Conservation (phyloP, 2,113 vertebrate species). For the Apodemus speciosus region DNA sequence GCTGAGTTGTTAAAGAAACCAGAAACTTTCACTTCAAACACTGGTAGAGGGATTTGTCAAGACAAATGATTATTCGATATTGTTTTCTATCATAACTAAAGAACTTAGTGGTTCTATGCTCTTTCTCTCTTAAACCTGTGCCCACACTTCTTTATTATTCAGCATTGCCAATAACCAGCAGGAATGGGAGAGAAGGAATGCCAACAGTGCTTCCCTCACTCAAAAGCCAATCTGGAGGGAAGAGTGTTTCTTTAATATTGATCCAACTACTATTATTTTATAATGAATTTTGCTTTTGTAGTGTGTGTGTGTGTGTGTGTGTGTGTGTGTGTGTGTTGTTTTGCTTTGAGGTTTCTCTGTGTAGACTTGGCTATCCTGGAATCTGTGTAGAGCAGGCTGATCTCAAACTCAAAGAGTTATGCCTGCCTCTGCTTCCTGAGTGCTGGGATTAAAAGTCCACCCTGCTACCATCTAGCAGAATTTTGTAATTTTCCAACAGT, state of each 20-base stretch:
- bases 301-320: not conserved
- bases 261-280: not conserved
- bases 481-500: not conserved
- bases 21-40: too few relatives aligned
- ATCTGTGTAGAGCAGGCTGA: not conserved
- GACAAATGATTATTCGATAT: slow-evolving; percentile 19
- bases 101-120: not conserved
- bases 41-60: slow-evolving; percentile 6
- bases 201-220: too few relatives aligned
- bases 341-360: not conserved
- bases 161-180: not conserved
- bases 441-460: not conserved
- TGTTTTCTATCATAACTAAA: not conserved
- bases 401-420: not conserved
- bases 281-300: not conserved
- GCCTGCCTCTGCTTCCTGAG: not conserved
- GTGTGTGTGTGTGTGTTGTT: not conserved
- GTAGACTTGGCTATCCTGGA: not conserved
- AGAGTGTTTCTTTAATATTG: not conserved
- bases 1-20: too few relatives aligned
- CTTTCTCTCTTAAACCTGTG: not conserved
- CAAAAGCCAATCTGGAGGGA: not conserved
- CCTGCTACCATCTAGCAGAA: not conserved
- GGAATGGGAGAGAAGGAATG: not conserved
- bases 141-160: not conserved